Percentiles rank a stretch among this genome's conserved stretches.
phyloP scores from a whole-genome alignment of 2,113 vertebrate genomes.

The Chlorodrepanis virens region DNA sequence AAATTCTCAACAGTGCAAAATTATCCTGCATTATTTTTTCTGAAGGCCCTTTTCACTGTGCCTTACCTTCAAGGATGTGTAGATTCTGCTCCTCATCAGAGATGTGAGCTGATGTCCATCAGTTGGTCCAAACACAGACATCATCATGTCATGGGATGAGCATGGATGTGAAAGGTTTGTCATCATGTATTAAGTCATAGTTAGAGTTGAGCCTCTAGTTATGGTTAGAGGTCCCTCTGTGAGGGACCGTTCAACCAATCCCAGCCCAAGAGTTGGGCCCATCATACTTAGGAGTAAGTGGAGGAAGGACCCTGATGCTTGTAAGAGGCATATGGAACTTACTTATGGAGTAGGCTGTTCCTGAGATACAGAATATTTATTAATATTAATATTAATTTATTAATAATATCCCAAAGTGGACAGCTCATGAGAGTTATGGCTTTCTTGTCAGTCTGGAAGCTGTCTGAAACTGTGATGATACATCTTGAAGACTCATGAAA shows the following conservation, averaged over 20 bases:
- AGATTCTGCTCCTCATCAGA: neutral
- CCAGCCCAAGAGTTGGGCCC: neutral
- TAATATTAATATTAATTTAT: neutral
- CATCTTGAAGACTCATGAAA: neutral
- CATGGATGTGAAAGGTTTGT: neutral
- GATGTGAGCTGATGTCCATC: neutral
- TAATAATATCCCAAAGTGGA: neutral
- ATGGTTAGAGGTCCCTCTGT: neutral
- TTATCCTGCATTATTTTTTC: neutral
- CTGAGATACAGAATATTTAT: neutral
- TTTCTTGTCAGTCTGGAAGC: neutral
- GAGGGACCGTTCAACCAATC: neutral
- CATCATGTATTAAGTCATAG: neutral
- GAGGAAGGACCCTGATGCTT: neutral
- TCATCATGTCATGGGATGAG: neutral
- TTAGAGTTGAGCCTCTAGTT: neutral
- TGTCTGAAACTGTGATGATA: neutral
- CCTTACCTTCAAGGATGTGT: neutral
- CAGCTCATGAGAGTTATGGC: neutral
- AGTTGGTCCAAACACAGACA: neutral
- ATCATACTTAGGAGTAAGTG: neutral
- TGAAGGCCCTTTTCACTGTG: neutral
- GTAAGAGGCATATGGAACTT: neutral
- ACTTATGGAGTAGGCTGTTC: neutral
- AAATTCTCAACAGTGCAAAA: neutral